Conservation (phyloP, 2,888 invertebrate species). For the Leptopilina syphax region DNA sequence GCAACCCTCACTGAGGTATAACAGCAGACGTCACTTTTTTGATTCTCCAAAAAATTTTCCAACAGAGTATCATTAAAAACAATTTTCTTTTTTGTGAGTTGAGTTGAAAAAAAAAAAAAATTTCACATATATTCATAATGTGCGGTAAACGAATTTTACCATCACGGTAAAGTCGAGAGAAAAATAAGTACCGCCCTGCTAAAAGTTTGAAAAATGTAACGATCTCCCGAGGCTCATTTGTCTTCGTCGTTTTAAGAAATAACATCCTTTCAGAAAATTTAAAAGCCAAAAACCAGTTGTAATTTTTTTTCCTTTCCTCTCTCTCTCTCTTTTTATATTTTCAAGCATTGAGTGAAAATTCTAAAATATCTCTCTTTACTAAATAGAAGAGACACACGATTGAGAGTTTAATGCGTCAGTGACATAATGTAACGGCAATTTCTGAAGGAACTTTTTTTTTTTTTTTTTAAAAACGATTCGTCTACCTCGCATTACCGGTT, state of each 20-base stretch:
- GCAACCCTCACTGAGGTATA: no score
- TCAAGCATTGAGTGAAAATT: neutral
- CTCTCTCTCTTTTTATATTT: no score
- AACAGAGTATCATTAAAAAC: no score
- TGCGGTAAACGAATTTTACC: neutral
- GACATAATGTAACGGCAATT: constrained; percentile 21
- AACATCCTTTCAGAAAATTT: constrained; percentile 9
- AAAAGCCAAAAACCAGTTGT: neutral
- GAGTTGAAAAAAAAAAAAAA: no score
- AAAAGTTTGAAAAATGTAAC: neutral
- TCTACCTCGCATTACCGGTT: constrained; percentile 21
- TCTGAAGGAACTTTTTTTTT: constrained; percentile 12
- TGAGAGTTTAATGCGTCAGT: constrained; percentile 1
- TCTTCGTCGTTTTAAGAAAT: neutral
- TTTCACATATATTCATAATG: no score
- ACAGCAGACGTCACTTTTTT: no score
- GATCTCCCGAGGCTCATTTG: constrained; percentile 27
- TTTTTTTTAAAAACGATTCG: neutral
- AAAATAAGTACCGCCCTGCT: no score
- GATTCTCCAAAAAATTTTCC: no score
- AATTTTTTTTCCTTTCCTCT: no score
- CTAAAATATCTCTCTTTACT: constrained; percentile 6
- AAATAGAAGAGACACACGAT: constrained; percentile 7
- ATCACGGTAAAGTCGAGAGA: neutral
- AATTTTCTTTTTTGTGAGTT: no score